Conservation (phyloP, 1,140 invertebrate genomes). For the Neodiprion pinetum region DNA sequence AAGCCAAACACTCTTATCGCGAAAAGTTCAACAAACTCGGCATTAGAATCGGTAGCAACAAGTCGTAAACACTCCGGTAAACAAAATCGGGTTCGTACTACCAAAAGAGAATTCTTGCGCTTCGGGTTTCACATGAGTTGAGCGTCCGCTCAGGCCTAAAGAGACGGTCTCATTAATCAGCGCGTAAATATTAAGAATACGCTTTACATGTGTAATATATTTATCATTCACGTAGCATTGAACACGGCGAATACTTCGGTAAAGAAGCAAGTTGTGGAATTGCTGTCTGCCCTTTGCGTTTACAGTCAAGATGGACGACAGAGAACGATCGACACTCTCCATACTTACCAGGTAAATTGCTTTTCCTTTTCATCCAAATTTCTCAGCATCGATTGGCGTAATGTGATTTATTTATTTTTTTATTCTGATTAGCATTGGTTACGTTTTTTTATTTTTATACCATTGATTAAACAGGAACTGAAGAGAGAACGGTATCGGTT, state of each 20-base stretch:
- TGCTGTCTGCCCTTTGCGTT: conserved; percentile 88
- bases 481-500: conserved; percentile 88
- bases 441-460: conserved; percentile 20
- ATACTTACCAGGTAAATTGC: conserved; percentile 80
- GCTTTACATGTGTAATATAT: not conserved
- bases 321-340: conserved; percentile 83
- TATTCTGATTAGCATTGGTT: too few species aligned
- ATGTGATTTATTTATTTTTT: too few species aligned
- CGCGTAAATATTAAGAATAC: not conserved
- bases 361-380: conserved; percentile 14
- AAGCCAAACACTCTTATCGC: not conserved
- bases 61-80: not conserved
- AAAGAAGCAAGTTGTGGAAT: conserved; percentile 92
- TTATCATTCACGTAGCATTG: conserved; percentile 67
- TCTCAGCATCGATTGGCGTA: conserved; percentile 12
- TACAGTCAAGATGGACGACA: conserved; percentile 87
- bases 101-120: not conserved
- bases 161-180: too few species aligned
- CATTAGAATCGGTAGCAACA: not conserved
- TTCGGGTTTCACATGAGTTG: not conserved
- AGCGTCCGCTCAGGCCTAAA: not conserved
- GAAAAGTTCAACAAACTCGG: not conserved
- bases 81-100: not conserved
- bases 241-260: conserved; percentile 85
- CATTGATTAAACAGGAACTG: conserved; percentile 68